Evolutionary conservation across 2,113 vertebrate genomes (phyloP), one percentile per base, ranked within the genome.

Genomic region (Herpailurus yagouaroundi): DNA sequence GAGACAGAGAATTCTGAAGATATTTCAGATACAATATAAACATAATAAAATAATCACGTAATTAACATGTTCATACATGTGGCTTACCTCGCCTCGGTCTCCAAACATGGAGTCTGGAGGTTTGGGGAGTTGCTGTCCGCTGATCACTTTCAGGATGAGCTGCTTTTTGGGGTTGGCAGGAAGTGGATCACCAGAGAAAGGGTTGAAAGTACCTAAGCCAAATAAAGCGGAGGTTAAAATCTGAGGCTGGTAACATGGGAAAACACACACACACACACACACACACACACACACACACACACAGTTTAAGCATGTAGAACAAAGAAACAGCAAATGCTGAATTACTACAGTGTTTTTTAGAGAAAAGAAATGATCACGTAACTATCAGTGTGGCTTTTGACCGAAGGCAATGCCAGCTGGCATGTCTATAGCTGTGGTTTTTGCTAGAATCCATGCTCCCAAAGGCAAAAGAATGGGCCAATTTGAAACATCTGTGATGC

Each of bases 81-180:
- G 41, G 23, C 97, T 99, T 97, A 99, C 99, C 99, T 99, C 99
- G 95, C 99, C 99, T 95, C 99, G 99, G 98, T 99, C 99, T 82
- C 99, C 99, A 97, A 99, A 98, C 99, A 99, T 99, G 6, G 99
- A 99, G 98, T 99, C 99, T 38, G 99, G 99, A 84, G 99, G 99
- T 97, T 99, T 99, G 63, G 99, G 99, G 48, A 99, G 99, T 95
- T 99, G 99, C 94, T 99, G 99, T 36, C 99, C 99, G 92, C 99
- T 99, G 98, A 99, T 99, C 98, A 99, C 99, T 98, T 99, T 99
- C 94, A 99, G 99, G 87, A 99, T 98, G 60, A 99, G 99, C 97
- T 99, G 99, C 97, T 99, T 99, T 98, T 99, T 99, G 89, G 99
- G 99, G 97, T 99, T 99, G 21, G 99, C 99, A 98, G 99, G 99